A percentile compares a stretch with the other conserved stretches of the same genome.
phyloP scores from a whole-genome alignment of 2,888 invertebrate genomes.

The Baccha elongata region DNA sequence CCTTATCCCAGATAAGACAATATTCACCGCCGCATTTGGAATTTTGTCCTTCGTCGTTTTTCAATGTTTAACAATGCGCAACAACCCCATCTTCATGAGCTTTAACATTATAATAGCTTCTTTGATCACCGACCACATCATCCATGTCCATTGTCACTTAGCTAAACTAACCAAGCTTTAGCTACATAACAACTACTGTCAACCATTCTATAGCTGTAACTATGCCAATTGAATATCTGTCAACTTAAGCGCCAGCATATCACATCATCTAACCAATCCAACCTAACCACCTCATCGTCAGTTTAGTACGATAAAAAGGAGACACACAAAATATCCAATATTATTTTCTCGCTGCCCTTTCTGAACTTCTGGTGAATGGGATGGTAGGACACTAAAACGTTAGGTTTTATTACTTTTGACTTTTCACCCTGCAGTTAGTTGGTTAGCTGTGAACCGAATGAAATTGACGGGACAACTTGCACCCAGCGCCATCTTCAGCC shows the following conservation, averaged over 20 bases:
- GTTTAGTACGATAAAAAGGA: too few relatives aligned
- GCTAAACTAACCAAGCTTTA: slow-evolving; percentile 43
- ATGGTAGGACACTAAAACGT: slow-evolving; percentile 24
- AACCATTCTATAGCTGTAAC: slow-evolving; percentile 46
- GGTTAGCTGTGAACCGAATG: slow-evolving; percentile 38
- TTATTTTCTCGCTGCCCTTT: background rate
- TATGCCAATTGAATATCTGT: slow-evolving; percentile 68
- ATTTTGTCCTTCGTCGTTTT: slow-evolving; percentile 6
- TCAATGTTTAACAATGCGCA: slow-evolving; percentile 16
- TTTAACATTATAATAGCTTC: slow-evolving; percentile 46
- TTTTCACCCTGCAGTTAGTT: slow-evolving; percentile 35
- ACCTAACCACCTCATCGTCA: slow-evolving; percentile 14
- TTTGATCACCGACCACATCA: slow-evolving; percentile 45
- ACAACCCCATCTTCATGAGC: slow-evolving; percentile 32
- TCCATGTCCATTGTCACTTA: slow-evolving; percentile 56
- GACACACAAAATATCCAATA: background rate
- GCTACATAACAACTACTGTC: slow-evolving; percentile 4
- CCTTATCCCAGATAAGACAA: slow-evolving; percentile 5
- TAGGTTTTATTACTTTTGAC: slow-evolving; percentile 61
- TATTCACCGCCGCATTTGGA: background rate
- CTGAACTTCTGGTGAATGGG: background rate
- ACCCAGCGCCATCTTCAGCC: slow-evolving; percentile 13
- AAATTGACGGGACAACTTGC: slow-evolving; percentile 49
- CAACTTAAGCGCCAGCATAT: slow-evolving; percentile 59
- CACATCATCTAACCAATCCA: slow-evolving; percentile 30